phyloP scores from a whole-genome alignment of 2,113 vertebrate genomes.

The Plecturocebus donacophilus region DNA sequence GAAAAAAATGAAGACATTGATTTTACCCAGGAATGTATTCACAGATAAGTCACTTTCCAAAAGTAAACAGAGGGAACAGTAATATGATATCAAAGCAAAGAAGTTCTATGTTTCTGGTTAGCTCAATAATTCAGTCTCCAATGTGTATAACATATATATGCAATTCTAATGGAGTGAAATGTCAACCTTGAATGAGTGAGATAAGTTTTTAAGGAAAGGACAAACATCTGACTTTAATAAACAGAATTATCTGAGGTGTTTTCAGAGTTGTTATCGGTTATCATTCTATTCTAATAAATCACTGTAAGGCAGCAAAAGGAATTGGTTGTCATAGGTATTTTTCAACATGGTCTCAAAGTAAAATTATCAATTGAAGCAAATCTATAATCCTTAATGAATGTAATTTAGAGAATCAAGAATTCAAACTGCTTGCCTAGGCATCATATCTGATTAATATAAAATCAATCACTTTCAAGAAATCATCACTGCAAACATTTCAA shows the following conservation, averaged over 20 bases:
- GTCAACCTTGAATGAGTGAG: neutral
- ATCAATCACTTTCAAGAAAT: neutral
- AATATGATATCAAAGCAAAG: slow-evolving; percentile 35
- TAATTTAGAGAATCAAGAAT: slow-evolving; percentile 50
- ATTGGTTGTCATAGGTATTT: slow-evolving; percentile 33
- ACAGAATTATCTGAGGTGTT: neutral
- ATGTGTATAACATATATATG: neutral
- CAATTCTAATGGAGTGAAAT: neutral
- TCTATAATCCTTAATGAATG: neutral
- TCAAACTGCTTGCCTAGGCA: neutral
- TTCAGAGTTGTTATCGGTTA: neutral
- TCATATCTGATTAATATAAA: slow-evolving; percentile 36
- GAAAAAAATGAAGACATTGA: slow-evolving; percentile 35
- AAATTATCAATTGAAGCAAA: slow-evolving; percentile 17
- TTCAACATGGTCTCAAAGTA: slow-evolving; percentile 13
- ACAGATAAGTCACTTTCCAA: neutral
- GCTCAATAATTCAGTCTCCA: neutral
- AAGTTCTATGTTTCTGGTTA: neutral
- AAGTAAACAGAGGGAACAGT: slow-evolving; percentile 26
- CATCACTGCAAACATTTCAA: neutral
- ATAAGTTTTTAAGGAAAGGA: neutral
- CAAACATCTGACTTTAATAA: neutral
- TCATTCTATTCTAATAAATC: neutral
- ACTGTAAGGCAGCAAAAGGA: neutral
- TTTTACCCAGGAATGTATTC: slow-evolving; percentile 23